Percentiles rank a stretch among this genome's conserved stretches.
phyloP scores from a whole-genome alignment of 2,797 vertebrate species.

The Cetoscarus ocellatus region DNA sequence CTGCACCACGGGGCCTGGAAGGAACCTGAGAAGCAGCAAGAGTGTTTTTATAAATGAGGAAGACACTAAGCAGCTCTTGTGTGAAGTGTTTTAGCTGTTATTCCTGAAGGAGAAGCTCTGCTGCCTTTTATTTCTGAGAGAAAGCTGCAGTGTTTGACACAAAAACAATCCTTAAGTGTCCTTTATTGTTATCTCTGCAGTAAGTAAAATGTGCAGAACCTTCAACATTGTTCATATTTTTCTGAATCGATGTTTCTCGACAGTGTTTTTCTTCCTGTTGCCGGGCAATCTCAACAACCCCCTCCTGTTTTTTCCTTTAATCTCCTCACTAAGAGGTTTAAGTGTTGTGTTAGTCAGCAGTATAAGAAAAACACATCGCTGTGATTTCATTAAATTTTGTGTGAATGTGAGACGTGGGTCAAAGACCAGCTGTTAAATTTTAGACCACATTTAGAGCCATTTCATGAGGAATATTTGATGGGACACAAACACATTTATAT shows the following conservation, averaged over 20 bases:
- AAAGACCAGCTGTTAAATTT: background rate
- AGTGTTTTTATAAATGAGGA: slow-evolving; percentile 11
- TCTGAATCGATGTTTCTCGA: background rate
- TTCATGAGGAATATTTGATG: background rate
- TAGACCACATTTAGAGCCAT: background rate
- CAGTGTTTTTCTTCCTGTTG: background rate
- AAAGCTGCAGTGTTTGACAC: slow-evolving; percentile 29
- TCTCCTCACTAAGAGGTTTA: background rate
- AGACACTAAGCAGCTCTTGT: slow-evolving; percentile 34
- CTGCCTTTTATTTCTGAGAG: slow-evolving; percentile 15
- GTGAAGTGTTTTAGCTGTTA: slow-evolving; percentile 17
- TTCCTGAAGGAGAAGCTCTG: slow-evolving; percentile 32
- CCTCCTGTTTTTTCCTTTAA: background rate
- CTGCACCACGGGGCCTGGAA: slow-evolving; percentile 94
- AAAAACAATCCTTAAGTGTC: slow-evolving; percentile 36
- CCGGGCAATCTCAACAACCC: background rate
- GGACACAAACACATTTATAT: too few relatives aligned
- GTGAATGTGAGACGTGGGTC: background rate
- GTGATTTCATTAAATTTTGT: background rate
- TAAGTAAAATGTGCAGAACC: slow-evolving; percentile 6
- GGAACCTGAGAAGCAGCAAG: slow-evolving; percentile 71
- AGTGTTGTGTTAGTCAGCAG: background rate
- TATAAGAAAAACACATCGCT: background rate
- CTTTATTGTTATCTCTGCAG: slow-evolving; percentile 18
- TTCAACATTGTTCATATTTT: background rate